Base-by-base conservation (phyloP, 92 coral and sea anemone genomes). In the Parazoanthus darwini region DNA sequence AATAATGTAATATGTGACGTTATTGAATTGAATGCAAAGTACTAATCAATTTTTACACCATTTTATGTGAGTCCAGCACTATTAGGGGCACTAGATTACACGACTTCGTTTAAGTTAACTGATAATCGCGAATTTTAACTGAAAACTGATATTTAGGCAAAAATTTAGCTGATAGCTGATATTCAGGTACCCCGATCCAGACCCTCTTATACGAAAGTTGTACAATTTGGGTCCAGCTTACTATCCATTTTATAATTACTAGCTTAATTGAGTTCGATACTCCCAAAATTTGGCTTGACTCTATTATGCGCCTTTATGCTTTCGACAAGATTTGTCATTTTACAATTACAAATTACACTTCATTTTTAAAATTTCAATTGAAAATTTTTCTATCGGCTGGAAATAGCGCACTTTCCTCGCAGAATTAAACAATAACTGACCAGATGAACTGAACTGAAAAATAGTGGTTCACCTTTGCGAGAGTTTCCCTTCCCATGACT, bases 401-500 rank as follows among this genome's bases (percentile, higher is more conserved):
- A 63, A 63, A 63, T 9, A 22, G 70, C 6, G 1, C 70, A 2
- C 43, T 33, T 73, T 73, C 20, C 18, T 26, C 5, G 10, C 38
- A 33, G 20, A 15, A 15, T 10, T 29, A 73, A 73, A 33, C 8
- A 4, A 33, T 73, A 43, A 73, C n/a, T 33, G 5, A 73, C 37
- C 42, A 26, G 42, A 73, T 33, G 2, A 73, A 73, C 6, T 36
- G 77, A 33, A 63, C 6, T 20, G 38, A 70, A 70, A 70, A 70
- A 29, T 29, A 0, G 1, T 29, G 1, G 16, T 37, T 80, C 9
- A 80, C 85, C 85, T 15, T 56, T 20, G 33, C 85, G 85, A 29
- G 50, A 15, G 3, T 80, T 80, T 2, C 29, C 85, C 63, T 56
- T 42, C 37, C 85, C 85, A 18, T 80, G 85, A 23, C 85, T 80